Percentiles rank a stretch among this genome's conserved stretches.
Conservation (phyloP, 1,140 invertebrate genomes). For the Popillia japonica region DNA sequence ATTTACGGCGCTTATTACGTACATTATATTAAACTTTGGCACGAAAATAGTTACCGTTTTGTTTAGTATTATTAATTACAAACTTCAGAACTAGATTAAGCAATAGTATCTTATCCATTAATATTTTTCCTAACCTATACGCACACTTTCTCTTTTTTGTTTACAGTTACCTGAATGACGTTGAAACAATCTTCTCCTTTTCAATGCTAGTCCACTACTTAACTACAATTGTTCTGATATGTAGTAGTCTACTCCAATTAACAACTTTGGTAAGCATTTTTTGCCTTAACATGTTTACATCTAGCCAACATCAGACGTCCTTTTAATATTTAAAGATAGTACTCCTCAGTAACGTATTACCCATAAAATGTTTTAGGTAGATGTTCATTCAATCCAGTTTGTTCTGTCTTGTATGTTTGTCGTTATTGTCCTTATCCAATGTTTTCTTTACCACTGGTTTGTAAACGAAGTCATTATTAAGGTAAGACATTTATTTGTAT, state of each 20-base stretch:
- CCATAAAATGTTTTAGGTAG: conserved; percentile 30
- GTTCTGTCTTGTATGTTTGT: conserved; percentile 39
- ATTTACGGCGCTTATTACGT: no score
- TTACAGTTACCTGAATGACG: conserved; percentile 43
- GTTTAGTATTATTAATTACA: conserved; percentile 39
- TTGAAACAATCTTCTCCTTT: conserved; percentile 16
- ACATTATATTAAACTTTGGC: no score
- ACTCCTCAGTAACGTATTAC: no score
- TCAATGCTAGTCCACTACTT: conserved; percentile 17
- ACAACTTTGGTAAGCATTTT: background rate
- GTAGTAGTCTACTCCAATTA: background rate
- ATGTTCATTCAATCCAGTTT: conserved; percentile 42
- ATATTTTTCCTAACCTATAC: no score
- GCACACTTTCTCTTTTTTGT: conserved; percentile 10
- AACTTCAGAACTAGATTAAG: no score
- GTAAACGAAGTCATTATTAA: conserved; percentile 49
- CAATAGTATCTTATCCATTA: no score
- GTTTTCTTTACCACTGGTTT: conserved; percentile 50
- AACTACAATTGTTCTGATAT: background rate
- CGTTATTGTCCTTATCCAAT: conserved; percentile 47
- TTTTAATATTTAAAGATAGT: background rate
- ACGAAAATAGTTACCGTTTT: no score
- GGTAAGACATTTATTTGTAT: conserved; percentile 38
- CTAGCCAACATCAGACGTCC: no score
- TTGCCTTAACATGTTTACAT: background rate